phyloP scores from a whole-genome alignment of 2,797 vertebrate species.

The Buceros bicornis region DNA sequence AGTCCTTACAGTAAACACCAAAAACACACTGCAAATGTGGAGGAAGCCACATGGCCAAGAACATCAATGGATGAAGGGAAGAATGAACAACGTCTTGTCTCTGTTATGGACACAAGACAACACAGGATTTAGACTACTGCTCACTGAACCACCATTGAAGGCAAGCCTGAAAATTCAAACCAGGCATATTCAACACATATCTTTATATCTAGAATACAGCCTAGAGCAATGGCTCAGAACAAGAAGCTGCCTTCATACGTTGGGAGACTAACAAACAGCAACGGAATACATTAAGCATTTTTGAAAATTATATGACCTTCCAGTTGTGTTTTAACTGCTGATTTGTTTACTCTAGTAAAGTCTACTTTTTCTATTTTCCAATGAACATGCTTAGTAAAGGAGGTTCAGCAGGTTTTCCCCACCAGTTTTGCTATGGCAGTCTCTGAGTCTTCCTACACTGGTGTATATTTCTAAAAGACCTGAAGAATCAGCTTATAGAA shows the following conservation, averaged over 20 bases:
- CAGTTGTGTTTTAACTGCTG: neutral
- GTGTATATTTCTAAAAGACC: neutral
- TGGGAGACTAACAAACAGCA: neutral
- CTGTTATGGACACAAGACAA: neutral
- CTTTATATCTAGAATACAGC: neutral
- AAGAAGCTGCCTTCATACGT: neutral
- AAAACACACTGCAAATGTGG: neutral
- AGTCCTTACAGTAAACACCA: neutral
- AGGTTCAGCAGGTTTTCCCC: neutral
- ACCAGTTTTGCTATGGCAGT: neutral
- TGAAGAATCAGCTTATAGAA: neutral
- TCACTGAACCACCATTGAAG: neutral
- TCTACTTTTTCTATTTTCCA: neutral
- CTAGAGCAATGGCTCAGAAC: neutral
- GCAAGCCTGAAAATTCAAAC: neutral
- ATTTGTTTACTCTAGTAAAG: neutral
- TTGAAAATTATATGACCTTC: no score
- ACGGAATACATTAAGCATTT: neutral
- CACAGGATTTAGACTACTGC: neutral
- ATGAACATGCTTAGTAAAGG: neutral
- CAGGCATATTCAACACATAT: neutral
- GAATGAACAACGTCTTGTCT: neutral
- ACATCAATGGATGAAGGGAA: accelerated
- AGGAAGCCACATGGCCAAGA: neutral
- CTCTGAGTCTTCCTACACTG: neutral